Base-by-base conservation (phyloP, 2,888 invertebrate genomes). In the Trissonchulus sp. region DNA sequence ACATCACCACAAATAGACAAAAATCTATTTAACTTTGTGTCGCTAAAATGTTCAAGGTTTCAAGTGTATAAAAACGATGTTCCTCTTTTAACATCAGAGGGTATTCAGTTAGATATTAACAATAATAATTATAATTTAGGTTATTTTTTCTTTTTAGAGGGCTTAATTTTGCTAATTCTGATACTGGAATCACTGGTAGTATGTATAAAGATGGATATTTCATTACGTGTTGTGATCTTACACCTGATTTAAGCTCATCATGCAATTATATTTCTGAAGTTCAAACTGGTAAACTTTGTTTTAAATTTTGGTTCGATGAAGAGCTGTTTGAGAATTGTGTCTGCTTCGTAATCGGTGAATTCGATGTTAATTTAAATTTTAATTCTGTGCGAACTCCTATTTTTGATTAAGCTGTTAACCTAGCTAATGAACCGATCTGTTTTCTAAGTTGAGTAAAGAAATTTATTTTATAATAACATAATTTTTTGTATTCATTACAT, bases 211-310 rank as follows among this genome's bases (percentile, higher is more conserved):
- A 23, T 23, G 48, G 48, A 48, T 48, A 15, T 23, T 48, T 48
- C 48, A 48, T 48, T 48, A 48, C 48, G 48, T 48, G 48, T 23
- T 8, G 8, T 48, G 48, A 48, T 23, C 23, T 48, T 8, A 48
- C 48, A 15, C 48, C 48, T 48, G 48, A 48, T 48, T 23, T 15
- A 15, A 15, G 8, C 48, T 8, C 48, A 15, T 8, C 8, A 15
- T 48, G 48, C 48, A 48, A 48, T 23, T 48, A 48, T 48, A 48
- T 48, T 48, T n/a, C n/a, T n/a, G n/a, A n/a, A n/a, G n/a, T n/a
- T n/a, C n/a, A n/a, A n/a, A n/a, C n/a, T 48, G 48, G 48, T 48
- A 48, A 48, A 48, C 23, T 48, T 48, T 8, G 48, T 15, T 15
- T 48, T 23, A 15, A 23, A 15, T 48, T 48, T 8, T 48, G 48